Conservation (phyloP, 1,140 invertebrate species). For the Piezodorus guildinii region DNA sequence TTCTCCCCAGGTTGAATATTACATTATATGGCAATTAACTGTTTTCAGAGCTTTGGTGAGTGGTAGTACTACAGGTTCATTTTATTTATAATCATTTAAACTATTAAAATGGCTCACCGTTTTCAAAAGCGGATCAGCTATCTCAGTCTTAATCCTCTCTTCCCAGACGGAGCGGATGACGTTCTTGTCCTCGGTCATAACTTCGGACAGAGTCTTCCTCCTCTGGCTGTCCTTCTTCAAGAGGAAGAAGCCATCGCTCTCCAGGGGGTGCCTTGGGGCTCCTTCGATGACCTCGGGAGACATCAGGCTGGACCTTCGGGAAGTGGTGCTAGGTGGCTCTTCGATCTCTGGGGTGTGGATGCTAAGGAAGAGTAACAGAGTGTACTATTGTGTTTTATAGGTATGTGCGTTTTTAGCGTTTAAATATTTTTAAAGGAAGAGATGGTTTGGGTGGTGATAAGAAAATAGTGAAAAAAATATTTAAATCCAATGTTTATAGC, state of each 20-base stretch:
- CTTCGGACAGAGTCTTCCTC: conserved; percentile 76
- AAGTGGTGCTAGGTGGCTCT: conserved; percentile 6
- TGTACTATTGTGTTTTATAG: too few species aligned
- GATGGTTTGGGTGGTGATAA: too few species aligned
- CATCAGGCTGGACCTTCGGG: conserved; percentile 38
- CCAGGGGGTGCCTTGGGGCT: conserved; percentile 40
- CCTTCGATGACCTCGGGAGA: conserved; percentile 63
- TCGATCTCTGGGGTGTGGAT: conserved; percentile 20
- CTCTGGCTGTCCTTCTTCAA: conserved; percentile 95
- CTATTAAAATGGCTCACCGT: conserved; percentile 19
- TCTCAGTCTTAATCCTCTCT: conserved; percentile 53
- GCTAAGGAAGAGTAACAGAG: conserved; percentile 8
- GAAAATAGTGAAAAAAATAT: too few species aligned
- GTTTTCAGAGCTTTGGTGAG: too few species aligned
- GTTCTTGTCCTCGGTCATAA: conserved; percentile 75
- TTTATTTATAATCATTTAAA: too few species aligned
- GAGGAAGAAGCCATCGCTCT: conserved; percentile 86
- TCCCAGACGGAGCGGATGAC: conserved; percentile 80
- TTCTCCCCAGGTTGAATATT: too few species aligned
- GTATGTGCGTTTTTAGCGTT: too few species aligned
- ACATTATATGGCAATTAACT: too few species aligned
- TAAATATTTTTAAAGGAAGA: too few species aligned
- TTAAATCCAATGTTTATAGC: too few species aligned
- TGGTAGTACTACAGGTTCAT: too few species aligned
- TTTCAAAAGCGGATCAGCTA: conserved; percentile 18